Evolutionary conservation across 2,888 invertebrate species (phyloP).

Genomic region (Syrista parreyssii): DNA sequence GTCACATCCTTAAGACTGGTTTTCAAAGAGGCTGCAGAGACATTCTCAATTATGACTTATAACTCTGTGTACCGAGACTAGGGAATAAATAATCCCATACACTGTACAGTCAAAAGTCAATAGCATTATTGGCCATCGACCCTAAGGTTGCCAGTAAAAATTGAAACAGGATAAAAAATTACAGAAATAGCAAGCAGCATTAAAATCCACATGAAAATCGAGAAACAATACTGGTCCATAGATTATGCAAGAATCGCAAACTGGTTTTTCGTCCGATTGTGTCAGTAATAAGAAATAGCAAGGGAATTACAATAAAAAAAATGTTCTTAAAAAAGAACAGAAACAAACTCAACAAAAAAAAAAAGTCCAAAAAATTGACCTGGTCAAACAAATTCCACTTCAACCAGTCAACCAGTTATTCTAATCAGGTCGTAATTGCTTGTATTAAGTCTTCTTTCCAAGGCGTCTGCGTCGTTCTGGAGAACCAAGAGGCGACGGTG

Average conservation of each 20-base stretch:
- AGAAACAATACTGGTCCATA: neutral
- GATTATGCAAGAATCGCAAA: neutral
- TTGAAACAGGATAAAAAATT: neutral
- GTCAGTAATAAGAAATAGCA: neutral
- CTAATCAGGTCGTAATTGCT: conserved; percentile 25
- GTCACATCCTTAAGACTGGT: neutral
- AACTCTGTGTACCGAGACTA: neutral
- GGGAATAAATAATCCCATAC: neutral
- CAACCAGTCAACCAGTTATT: neutral
- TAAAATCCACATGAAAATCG: neutral
- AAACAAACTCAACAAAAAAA: no score
- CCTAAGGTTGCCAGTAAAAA: neutral
- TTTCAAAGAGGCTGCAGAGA: neutral
- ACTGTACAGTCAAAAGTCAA: neutral
- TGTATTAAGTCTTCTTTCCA: conserved; percentile 22
- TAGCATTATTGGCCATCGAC: neutral
- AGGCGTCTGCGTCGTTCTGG: conserved; percentile 3
- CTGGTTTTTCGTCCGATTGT: neutral
- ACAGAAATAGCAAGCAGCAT: neutral
- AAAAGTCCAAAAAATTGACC: neutral
- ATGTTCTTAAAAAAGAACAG: no score
- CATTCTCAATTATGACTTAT: neutral
- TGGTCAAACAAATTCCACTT: neutral
- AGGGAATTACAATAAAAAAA: neutral
- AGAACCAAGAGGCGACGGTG: conserved; percentile 12